Evolutionary conservation across 2,113 vertebrate species (phyloP).

Genomic region (Catharus bicknelli): DNA sequence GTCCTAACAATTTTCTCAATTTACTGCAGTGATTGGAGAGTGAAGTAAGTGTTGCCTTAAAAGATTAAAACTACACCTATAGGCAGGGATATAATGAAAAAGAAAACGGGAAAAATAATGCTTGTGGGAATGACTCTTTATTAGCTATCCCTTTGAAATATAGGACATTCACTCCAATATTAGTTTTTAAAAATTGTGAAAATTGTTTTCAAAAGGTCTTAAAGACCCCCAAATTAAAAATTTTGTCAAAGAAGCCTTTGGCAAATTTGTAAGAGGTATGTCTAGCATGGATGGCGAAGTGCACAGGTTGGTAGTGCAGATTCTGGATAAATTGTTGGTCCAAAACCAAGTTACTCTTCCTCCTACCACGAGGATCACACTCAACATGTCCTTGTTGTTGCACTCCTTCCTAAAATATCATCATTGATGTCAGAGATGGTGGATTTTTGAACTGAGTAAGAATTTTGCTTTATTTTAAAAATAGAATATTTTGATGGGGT

Average conservation of each 20-base stretch:
- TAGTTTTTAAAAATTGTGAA: neutral
- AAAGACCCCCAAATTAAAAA: neutral
- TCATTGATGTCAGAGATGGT: neutral
- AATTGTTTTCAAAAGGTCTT: neutral
- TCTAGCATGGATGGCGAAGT: neutral
- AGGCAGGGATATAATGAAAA: neutral
- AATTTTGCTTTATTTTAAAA: neutral
- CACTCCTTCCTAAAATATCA: neutral
- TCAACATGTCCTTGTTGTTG: rapidly evolving
- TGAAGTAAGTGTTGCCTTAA: neutral
- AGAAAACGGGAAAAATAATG: neutral
- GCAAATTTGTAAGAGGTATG: neutral
- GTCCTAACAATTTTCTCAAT: neutral
- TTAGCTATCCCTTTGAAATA: neutral
- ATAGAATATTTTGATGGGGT: neutral
- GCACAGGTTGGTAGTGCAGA: neutral
- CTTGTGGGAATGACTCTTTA: neutral
- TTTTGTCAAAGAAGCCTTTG: neutral
- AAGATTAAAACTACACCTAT: neutral
- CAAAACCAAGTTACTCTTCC: neutral
- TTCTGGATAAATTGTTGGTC: neutral
- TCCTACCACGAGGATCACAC: neutral
- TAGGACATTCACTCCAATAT: neutral
- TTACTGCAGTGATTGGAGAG: neutral
- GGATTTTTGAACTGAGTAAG: neutral